Base-by-base conservation (phyloP, 2,888 invertebrate species). In the Sesia bembeciformis region DNA sequence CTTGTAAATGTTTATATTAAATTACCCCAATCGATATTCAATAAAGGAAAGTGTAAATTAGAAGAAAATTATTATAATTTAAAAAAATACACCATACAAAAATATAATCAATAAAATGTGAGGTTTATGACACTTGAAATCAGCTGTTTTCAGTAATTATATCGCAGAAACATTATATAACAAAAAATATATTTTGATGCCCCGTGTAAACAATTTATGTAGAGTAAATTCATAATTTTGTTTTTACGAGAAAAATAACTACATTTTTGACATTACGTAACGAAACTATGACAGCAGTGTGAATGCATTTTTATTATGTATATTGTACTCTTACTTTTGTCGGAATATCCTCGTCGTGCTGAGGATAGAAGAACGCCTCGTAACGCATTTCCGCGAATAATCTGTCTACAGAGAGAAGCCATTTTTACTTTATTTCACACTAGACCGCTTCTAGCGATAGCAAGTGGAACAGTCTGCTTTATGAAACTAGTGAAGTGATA, bases 371-470 rank as follows among this genome's bases (percentile, higher is more conserved):
- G 76, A 64, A 92, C 90, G 90, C 92, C 92, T 81, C 91, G 92
- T 75, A 92, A 90, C 68, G 92, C 91, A 76, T 91, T 87, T 87
- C 90, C 92, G 60, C 92, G 85, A 72, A 92, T 84, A 81, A 94
- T 90, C 91, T 93, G 93, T 86, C 93, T 92, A 89, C 93, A 94
- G 78, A 94, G 84, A 67, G 94, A 93, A 86, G 94, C 94, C 94
- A 95, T 95, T 92, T 91, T 91, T 40, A 69, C 68, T 70, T 67
- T 65, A 70, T 69, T 79, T 76, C 61, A 67, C 80, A 84, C 83
- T 81, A 80, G 81, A 84, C 77, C 84, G 84, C 78, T 82, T 87
- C 84, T 81, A 66, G 79, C 83, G 82, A 84, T 77, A 72, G 84
- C 84, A 84, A 87, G 80, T 84, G 79, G 64, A 64, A 63, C 57